A percentile compares a stretch with the other conserved stretches of the same genome.
Conservation (phyloP, 2,888 invertebrate species). For the Plemyria rubiginata region DNA sequence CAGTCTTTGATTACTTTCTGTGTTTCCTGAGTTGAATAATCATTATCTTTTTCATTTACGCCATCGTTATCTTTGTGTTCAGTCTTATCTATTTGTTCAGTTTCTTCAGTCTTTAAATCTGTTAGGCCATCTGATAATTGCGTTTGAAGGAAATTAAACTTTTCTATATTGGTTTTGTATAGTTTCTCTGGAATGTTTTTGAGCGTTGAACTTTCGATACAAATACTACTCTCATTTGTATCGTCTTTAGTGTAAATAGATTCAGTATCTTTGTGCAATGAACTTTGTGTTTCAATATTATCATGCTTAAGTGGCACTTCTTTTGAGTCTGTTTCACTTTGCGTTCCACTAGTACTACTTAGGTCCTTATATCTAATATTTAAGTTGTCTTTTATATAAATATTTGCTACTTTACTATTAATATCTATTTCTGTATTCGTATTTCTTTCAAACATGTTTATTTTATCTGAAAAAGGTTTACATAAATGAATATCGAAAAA, state of each 20-base stretch:
- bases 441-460: constrained; percentile 77
- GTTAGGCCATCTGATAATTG: constrained; percentile 61
- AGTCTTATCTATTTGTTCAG: constrained; percentile 45
- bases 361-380: constrained; percentile 60
- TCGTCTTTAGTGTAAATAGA: constrained; percentile 12
- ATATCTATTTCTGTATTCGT: constrained; percentile 66
- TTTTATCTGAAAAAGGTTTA: constrained; percentile 70
- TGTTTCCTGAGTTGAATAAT: constrained; percentile 31
- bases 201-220: constrained; percentile 18
- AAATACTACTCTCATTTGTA: constrained; percentile 4
- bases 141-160: constrained; percentile 77
- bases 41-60: constrained; percentile 39
- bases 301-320: constrained; percentile 36
- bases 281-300: constrained; percentile 25
- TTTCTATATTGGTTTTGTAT: constrained; percentile 73
- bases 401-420: constrained; percentile 66
- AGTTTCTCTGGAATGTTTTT: constrained; percentile 58
- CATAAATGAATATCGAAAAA: background rate
- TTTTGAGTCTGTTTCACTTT: constrained; percentile 53
- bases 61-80: constrained; percentile 52
- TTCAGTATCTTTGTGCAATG: constrained; percentile 37
- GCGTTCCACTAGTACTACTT: constrained; percentile 51
- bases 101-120: constrained; percentile 49
- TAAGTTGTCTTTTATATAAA: constrained; percentile 67
- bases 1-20: constrained; percentile 40